phyloP scores from a whole-genome alignment of 2,888 invertebrate genomes.

The Conops quadrifasciatus region DNA sequence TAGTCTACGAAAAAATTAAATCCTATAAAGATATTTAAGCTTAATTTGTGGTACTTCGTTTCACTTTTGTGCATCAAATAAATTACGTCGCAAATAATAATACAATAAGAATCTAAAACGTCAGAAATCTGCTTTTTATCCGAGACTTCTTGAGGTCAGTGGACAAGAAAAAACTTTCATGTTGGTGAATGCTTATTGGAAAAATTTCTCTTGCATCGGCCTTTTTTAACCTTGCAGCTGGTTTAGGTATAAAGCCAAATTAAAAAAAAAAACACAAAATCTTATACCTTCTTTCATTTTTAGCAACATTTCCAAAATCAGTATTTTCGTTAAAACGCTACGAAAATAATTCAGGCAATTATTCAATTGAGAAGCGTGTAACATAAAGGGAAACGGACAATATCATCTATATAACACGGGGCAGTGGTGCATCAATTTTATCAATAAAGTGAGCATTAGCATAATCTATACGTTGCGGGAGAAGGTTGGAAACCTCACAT shows the following conservation, averaged over 20 bases:
- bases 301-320: slow-evolving; percentile 4
- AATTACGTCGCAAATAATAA: slow-evolving; percentile 40
- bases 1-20: slow-evolving; percentile 38
- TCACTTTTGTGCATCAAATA: slow-evolving; percentile 17
- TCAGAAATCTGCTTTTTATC: slow-evolving; percentile 25
- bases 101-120: slow-evolving; percentile 25
- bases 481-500: neutral
- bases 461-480: no score
- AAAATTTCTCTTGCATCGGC: slow-evolving; percentile 11
- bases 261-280: slow-evolving; percentile 5
- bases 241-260: slow-evolving; percentile 1
- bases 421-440: slow-evolving; percentile 6
- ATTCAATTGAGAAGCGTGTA: slow-evolving; percentile 21
- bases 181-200: slow-evolving; percentile 2
- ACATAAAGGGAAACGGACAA: slow-evolving; percentile 6
- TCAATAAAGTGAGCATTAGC: neutral
- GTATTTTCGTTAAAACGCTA: slow-evolving; percentile 2
- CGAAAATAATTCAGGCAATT: slow-evolving; percentile 20
- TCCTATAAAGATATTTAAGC: slow-evolving; percentile 39
- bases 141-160: slow-evolving; percentile 28
- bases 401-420: slow-evolving; percentile 14
- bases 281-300: slow-evolving; percentile 1
- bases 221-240: neutral
- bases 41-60: slow-evolving; percentile 25
- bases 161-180: slow-evolving; percentile 36